These are phyloP conservation scores for Riparia riparia DNA, from an alignment of 2,113 vertebrate species.

Conservation along the genomic window DNA sequence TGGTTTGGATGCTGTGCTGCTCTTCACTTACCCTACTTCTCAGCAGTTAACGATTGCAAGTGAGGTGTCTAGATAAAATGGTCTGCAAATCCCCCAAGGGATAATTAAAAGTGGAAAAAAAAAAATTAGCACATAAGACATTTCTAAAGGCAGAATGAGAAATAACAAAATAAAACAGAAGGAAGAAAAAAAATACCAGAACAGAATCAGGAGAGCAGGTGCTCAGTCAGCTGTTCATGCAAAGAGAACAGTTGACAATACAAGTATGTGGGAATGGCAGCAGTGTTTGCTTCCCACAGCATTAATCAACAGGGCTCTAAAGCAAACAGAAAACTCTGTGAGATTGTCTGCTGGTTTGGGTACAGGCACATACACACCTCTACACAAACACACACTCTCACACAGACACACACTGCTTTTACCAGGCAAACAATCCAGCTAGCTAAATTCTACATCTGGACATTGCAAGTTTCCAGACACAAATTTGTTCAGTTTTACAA, in stretches of 20 bases:
- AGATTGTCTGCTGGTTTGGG: background rate
- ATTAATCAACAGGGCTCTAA: background rate
- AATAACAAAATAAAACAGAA: background rate
- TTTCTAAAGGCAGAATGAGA: background rate
- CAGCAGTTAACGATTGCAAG: background rate
- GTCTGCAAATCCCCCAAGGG: background rate
- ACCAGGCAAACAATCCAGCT: background rate
- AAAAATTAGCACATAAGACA: background rate
- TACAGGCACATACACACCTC: background rate
- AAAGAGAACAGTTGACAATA: background rate
- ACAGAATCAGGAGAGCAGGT: background rate
- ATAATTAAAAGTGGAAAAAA: background rate
- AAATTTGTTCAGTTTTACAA: background rate
- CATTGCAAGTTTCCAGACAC: background rate
- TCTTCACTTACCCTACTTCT: background rate
- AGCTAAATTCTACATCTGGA: background rate
- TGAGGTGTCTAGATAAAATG: accelerated
- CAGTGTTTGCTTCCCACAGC: background rate
- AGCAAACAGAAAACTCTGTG: conserved; percentile 1
- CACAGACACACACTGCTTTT: background rate
- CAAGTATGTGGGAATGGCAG: background rate
- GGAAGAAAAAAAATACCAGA: background rate
- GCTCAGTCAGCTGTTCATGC: background rate
- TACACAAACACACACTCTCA: background rate
- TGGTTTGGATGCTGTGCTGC: background rate